phyloP scores from a whole-genome alignment of 2,888 invertebrate genomes.

The Copidosoma aretas region DNA sequence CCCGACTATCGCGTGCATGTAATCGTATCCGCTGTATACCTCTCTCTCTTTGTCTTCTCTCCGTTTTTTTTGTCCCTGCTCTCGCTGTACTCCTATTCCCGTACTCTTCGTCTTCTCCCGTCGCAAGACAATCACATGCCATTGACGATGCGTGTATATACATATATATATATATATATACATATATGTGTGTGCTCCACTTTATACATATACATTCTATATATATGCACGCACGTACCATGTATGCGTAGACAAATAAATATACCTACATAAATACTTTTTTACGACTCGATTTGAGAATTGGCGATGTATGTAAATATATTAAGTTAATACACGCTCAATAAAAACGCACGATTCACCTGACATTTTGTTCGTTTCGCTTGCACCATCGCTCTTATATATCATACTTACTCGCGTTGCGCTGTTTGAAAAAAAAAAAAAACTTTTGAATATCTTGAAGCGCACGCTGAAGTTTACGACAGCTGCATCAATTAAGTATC shows the following conservation, averaged over 20 bases:
- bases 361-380: too few species aligned
- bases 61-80: conserved; percentile 1
- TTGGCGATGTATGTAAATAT: conserved; percentile 41
- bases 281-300: conserved; percentile 32
- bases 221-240: conserved; percentile 7
- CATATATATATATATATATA: conserved; percentile 11
- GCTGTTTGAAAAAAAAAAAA: too few species aligned
- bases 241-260: conserved; percentile 16
- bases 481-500: too few species aligned
- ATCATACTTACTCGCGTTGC: too few species aligned
- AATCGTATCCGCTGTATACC: not conserved
- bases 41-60: conserved; percentile 1
- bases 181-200: too few species aligned
- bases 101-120: conserved; percentile 8
- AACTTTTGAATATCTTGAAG: too few species aligned
- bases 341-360: conserved; percentile 34
- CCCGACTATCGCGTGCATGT: not conserved
- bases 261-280: conserved; percentile 19
- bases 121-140: conserved; percentile 34
- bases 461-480: too few species aligned
- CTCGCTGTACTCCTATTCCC: not conserved
- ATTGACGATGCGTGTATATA: conserved; percentile 29
- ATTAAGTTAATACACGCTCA: conserved; percentile 37
- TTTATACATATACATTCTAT: too few species aligned
- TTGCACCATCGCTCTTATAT: too few species aligned